A percentile compares a stretch with the other conserved stretches of the same genome.
These are phyloP conservation scores for Morus bassanus DNA, from an alignment of 2,797 vertebrate species.

Conservation along the genomic window DNA sequence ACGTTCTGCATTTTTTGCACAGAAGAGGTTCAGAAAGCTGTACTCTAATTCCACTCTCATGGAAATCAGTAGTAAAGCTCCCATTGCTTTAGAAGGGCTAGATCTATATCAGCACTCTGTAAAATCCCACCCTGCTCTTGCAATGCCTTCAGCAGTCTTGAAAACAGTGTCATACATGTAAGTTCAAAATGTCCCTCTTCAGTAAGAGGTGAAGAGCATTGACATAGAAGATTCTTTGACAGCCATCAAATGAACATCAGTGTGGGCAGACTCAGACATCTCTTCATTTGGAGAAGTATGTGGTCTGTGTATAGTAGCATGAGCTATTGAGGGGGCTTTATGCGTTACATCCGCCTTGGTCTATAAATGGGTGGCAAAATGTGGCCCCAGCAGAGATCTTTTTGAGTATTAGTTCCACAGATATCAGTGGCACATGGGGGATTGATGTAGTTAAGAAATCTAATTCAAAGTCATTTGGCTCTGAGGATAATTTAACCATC, in stretches of 20 bases:
- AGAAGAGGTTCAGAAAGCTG: not conserved
- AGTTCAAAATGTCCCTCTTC: not conserved
- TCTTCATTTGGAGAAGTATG: not conserved
- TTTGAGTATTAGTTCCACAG: not conserved
- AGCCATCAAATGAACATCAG: accelerated
- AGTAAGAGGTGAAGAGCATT: not conserved
- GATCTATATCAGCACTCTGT: not conserved
- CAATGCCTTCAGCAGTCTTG: not conserved
- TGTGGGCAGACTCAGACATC: not conserved
- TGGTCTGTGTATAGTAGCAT: accelerated
- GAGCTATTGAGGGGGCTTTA: not conserved
- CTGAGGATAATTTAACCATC: not conserved
- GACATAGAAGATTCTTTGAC: not conserved
- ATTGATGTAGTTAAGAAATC: not conserved
- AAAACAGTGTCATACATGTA: accelerated
- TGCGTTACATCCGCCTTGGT: not conserved
- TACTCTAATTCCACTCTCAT: not conserved
- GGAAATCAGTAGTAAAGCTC: not conserved
- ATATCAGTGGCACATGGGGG: accelerated
- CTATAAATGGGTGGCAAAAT: not conserved
- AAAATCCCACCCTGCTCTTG: not conserved
- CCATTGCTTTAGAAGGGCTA: not conserved
- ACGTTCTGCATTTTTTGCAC: not conserved
- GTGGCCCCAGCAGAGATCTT: not conserved
- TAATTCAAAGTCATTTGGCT: conserved; percentile 40